Percentiles rank a stretch among this genome's conserved stretches.
phyloP scores from a whole-genome alignment of 2,113 vertebrate species.

The Heptranchias perlo region DNA sequence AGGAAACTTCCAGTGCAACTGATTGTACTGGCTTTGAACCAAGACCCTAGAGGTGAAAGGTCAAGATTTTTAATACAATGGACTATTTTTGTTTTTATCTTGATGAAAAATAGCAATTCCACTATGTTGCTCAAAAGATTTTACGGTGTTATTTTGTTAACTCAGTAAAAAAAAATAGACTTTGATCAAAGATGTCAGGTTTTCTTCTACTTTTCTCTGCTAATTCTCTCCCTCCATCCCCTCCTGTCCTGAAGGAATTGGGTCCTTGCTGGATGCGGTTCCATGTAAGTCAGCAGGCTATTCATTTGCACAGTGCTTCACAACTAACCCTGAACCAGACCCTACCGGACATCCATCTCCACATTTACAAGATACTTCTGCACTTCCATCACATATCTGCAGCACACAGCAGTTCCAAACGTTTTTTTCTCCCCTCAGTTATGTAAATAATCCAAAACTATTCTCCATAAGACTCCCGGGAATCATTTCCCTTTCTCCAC shows the following conservation, averaged over 20 bases:
- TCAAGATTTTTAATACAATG: neutral
- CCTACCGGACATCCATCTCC: neutral
- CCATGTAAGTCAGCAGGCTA: too few relatives aligned
- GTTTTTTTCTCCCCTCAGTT: too few relatives aligned
- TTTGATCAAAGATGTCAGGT: neutral
- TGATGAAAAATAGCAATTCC: neutral
- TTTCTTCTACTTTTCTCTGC: neutral
- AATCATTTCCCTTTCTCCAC: neutral
- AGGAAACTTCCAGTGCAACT: neutral
- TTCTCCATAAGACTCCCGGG: neutral
- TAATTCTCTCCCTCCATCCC: neutral
- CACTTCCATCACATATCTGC: neutral
- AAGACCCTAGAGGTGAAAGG: neutral
- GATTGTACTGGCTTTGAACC: neutral
- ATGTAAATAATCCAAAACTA: neutral
- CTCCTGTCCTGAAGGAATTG: too few relatives aligned
- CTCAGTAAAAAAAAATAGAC: neutral
- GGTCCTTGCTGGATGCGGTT: too few relatives aligned
- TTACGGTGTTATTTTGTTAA: neutral
- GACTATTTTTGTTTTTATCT: neutral
- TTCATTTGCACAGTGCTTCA: neutral
- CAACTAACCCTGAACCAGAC: neutral
- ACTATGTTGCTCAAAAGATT: neutral
- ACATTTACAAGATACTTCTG: neutral
- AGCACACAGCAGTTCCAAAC: neutral